A percentile compares a stretch with the other conserved stretches of the same genome.
These are phyloP conservation scores for Hycleus cichorii DNA, from an alignment of 1,140 invertebrate species.

Conservation along the genomic window DNA sequence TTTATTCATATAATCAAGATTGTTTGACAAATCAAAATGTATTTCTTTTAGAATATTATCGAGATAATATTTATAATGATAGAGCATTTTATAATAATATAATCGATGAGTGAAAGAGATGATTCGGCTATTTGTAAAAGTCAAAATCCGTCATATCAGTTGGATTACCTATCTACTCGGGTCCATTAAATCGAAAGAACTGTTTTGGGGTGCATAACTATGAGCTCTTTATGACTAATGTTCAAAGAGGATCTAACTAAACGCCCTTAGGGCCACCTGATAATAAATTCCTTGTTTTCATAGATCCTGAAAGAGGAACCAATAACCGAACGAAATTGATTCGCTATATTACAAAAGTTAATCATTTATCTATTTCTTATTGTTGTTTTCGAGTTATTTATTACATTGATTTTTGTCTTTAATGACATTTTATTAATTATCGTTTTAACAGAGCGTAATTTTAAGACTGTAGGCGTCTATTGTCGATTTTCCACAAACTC, in stretches of 20 bases:
- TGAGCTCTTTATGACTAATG: constrained; percentile 9
- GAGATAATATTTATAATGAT: too few relatives aligned
- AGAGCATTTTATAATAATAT: background rate
- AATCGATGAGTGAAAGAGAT: constrained; percentile 14
- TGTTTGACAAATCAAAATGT: too few relatives aligned
- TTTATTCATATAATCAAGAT: constrained; percentile 5
- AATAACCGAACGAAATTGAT: too few relatives aligned
- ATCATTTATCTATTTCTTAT: constrained; percentile 23
- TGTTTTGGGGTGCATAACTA: constrained; percentile 21
- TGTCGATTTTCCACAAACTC: too few relatives aligned
- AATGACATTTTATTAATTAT: constrained; percentile 28
- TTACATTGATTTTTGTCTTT: constrained; percentile 24
- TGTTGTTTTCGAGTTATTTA: constrained; percentile 16
- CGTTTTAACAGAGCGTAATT: background rate
- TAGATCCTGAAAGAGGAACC: too few relatives aligned
- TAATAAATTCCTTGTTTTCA: background rate
- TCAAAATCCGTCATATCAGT: constrained; percentile 16
- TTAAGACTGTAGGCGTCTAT: too few relatives aligned
- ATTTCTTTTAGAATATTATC: too few relatives aligned
- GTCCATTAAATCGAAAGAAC: constrained; percentile 22
- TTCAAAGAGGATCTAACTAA: background rate
- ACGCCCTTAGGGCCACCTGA: background rate
- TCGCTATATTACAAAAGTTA: background rate
- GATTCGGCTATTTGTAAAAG: constrained; percentile 23
- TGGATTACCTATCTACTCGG: constrained; percentile 16